Conservation (phyloP, 2,888 invertebrate genomes). For the Malachius bipustulatus region DNA sequence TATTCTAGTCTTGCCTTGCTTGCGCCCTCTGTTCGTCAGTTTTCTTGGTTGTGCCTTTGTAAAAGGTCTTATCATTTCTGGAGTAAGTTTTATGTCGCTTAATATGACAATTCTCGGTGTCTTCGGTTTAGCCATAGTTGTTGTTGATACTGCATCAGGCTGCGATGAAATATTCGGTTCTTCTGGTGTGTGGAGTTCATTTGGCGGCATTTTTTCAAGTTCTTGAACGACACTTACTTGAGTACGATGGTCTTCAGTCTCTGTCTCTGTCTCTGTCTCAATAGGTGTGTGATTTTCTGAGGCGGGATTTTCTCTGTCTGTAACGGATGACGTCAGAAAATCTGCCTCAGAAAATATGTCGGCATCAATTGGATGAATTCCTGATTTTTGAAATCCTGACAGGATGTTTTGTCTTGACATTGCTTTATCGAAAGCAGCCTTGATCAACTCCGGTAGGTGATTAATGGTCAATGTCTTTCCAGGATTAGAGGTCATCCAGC, state of each 20-base stretch:
- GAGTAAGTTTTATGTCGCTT: no score
- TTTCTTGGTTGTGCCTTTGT: slow-evolving; percentile 14
- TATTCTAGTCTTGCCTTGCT: slow-evolving; percentile 14
- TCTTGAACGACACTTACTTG: no score
- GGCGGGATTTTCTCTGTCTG: slow-evolving; percentile 11
- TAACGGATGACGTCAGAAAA: slow-evolving; percentile 12
- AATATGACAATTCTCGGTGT: no score
- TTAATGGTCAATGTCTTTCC: no score
- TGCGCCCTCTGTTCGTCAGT: slow-evolving; percentile 10
- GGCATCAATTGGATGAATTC: slow-evolving; percentile 14
- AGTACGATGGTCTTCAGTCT: no score
- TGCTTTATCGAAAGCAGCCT: slow-evolving; percentile 9
- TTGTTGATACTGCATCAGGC: no score
- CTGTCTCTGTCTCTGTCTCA: neutral
- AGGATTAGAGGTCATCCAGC: slow-evolving; percentile 20
- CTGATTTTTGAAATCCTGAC: slow-evolving; percentile 12
- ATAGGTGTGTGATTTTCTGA: slow-evolving; percentile 5
- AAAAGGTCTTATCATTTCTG: slow-evolving; percentile 10
- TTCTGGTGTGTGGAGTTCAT: no score
- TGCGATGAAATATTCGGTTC: no score
- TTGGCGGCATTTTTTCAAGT: no score
- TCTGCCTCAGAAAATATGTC: slow-evolving; percentile 13
- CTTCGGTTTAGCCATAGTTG: no score
- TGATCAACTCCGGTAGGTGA: slow-evolving; percentile 10
- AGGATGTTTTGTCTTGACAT: slow-evolving; percentile 12